A percentile compares a stretch with the other conserved stretches of the same genome.
These are phyloP conservation scores for Oncopodura yosiiana DNA, from an alignment of 1,140 invertebrate genomes.

Conservation along the genomic window DNA sequence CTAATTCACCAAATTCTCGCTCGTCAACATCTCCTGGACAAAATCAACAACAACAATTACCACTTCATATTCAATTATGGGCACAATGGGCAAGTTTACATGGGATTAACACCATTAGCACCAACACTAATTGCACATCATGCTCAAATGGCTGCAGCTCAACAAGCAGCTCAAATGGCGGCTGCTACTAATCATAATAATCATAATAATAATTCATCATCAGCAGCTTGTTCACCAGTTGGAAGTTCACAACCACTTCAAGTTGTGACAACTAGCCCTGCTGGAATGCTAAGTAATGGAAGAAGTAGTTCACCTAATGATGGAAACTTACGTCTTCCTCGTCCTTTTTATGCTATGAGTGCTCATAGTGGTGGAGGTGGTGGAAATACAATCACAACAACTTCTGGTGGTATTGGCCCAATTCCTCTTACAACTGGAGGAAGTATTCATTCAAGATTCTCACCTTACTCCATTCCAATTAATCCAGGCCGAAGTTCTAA, in stretches of 20 bases:
- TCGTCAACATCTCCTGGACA: conserved; percentile 6
- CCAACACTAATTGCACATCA: conserved; percentile 32
- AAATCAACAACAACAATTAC: conserved; percentile 16
- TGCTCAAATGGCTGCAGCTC: conserved; percentile 32
- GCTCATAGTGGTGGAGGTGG: too few relatives aligned
- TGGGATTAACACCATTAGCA: conserved; percentile 33
- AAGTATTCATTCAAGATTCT: conserved; percentile 42
- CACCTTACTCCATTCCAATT: conserved; percentile 40
- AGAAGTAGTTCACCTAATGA: too few relatives aligned
- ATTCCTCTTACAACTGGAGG: conserved; percentile 28
- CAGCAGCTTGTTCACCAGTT: conserved; percentile 47
- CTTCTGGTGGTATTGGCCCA: conserved; percentile 33
- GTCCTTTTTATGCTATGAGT: conserved; percentile 44
- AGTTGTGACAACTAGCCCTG: conserved; percentile 34
- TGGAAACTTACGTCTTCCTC: conserved; percentile 41
- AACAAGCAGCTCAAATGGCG: conserved; percentile 21
- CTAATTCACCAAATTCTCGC: not conserved
- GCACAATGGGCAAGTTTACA: conserved; percentile 39
- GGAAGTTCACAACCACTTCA: conserved; percentile 43
- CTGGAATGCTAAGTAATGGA: conserved; percentile 39
- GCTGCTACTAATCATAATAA: not conserved
- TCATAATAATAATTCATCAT: conserved; percentile 38
- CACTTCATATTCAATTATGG: conserved; percentile 39
- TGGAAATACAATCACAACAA: conserved; percentile 38
- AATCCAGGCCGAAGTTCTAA: conserved; percentile 26